These are phyloP conservation scores for Lutjanus erythropterus DNA, from an alignment of 2,113 vertebrate genomes.

Conservation along the genomic window DNA sequence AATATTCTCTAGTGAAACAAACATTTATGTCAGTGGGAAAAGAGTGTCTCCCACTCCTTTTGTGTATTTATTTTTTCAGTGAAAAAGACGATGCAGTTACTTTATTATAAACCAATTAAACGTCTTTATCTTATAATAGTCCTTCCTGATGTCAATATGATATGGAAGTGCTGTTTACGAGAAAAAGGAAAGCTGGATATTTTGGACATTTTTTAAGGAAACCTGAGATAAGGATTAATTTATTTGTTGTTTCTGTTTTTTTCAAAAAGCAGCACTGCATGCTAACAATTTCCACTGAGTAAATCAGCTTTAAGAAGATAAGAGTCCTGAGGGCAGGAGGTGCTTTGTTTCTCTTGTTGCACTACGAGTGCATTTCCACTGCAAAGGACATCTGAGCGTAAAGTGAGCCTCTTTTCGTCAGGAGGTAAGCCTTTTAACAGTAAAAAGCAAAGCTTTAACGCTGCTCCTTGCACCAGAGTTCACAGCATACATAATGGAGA, in stretches of 20 bases:
- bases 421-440: slow-evolving; percentile 79
- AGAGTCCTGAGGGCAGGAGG: slow-evolving; percentile 60
- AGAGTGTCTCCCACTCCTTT: slow-evolving; percentile 20
- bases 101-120: slow-evolving; percentile 21
- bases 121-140: slow-evolving; percentile 3
- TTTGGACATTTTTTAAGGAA: not conserved
- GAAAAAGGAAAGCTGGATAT: not conserved
- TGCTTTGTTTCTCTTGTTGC: slow-evolving; percentile 72
- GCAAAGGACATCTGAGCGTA: slow-evolving; percentile 73
- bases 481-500: slow-evolving; percentile 80
- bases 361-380: slow-evolving; percentile 78
- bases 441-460: slow-evolving; percentile 75
- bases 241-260: slow-evolving; percentile 11
- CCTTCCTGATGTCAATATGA: not conserved
- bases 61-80: slow-evolving; percentile 49
- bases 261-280: slow-evolving; percentile 25
- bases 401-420: slow-evolving; percentile 78
- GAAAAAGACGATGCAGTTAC: slow-evolving; percentile 10
- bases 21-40: slow-evolving; percentile 31
- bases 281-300: slow-evolving; percentile 47
- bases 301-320: slow-evolving; percentile 53
- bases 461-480: slow-evolving; percentile 73
- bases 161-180: not conserved
- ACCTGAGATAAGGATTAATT: not conserved
- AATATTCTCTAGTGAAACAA: slow-evolving; percentile 62